Evolutionary conservation across 1,140 invertebrate species (phyloP).

Genomic region (Plectrocnemia conspersa): DNA sequence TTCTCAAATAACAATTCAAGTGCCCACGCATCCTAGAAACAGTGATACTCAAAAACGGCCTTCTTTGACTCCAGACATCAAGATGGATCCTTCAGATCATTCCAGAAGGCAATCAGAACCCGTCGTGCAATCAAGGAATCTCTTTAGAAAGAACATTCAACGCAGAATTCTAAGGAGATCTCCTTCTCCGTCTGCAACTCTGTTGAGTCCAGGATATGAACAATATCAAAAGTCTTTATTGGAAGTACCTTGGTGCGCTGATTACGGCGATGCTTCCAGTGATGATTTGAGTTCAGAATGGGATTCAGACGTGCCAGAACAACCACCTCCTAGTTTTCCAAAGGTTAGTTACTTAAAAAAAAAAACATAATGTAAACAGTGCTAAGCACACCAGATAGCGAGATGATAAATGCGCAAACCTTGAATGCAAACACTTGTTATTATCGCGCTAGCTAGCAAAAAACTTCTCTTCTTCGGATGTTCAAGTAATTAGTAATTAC

Average conservation of each 20-base stretch:
- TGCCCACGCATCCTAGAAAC: slow-evolving; percentile 13
- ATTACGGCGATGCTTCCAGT: slow-evolving; percentile 79
- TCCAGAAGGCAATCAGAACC: slow-evolving; percentile 28
- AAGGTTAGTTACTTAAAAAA: too few relatives aligned
- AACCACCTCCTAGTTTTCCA: slow-evolving; percentile 41
- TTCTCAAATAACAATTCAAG: slow-evolving; percentile 18
- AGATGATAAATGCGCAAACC: too few relatives aligned
- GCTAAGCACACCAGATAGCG: too few relatives aligned
- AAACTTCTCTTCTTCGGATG: too few relatives aligned
- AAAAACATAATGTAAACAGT: too few relatives aligned
- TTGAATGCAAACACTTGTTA: too few relatives aligned
- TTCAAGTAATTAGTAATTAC: too few relatives aligned
- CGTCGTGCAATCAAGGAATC: slow-evolving; percentile 18
- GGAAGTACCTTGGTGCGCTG: slow-evolving; percentile 64
- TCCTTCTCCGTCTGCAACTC: slow-evolving; percentile 46
- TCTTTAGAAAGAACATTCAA: slow-evolving; percentile 7
- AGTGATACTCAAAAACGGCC: slow-evolving; percentile 11
- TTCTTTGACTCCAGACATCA: slow-evolving; percentile 18
- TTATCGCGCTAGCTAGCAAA: too few relatives aligned
- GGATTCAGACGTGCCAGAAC: slow-evolving; percentile 72
- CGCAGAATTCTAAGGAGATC: slow-evolving; percentile 43
- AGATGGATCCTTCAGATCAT: slow-evolving; percentile 20
- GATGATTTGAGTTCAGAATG: slow-evolving; percentile 86
- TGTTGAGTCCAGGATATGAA: slow-evolving; percentile 63
- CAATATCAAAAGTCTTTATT: slow-evolving; percentile 72